Percentiles rank a stretch among this genome's conserved stretches.
These are phyloP conservation scores for Hypanus sabinus DNA, from an alignment of 2,113 vertebrate species.

Conservation along the genomic window DNA sequence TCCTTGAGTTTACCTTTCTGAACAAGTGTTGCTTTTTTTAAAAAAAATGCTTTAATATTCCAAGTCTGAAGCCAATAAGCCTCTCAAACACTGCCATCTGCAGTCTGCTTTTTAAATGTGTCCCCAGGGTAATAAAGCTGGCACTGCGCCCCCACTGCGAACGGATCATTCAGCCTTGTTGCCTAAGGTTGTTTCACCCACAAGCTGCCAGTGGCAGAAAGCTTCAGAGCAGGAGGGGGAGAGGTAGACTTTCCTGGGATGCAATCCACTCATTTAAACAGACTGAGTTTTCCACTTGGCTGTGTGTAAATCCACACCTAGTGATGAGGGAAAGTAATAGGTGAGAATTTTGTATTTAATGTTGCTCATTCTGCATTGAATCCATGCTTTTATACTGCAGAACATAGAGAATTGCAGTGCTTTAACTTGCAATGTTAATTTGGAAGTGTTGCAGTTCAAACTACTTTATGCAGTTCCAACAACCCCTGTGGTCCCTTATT, in stretches of 20 bases:
- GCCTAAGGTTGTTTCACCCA: not conserved
- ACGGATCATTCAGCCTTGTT: not conserved
- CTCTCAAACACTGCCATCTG: not conserved
- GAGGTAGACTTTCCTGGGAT: not conserved
- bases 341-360: not conserved
- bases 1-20: not conserved
- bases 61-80: not conserved
- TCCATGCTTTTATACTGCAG: not conserved
- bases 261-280: not conserved
- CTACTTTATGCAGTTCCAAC: not conserved
- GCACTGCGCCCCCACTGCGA: not conserved
- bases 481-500: not conserved
- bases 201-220: not conserved
- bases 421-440: not conserved
- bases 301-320: not conserved
- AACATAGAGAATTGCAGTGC: not conserved
- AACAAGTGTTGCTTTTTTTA: not conserved
- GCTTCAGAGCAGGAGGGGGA: not conserved
- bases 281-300: not conserved
- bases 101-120: not conserved
- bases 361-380: not conserved
- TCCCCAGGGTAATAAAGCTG: not conserved
- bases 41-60: not conserved
- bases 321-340: not conserved
- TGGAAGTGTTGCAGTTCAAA: not conserved